These are phyloP conservation scores for Dasysyrphus tricinctus DNA, from an alignment of 2,888 invertebrate species.

Conservation along the genomic window DNA sequence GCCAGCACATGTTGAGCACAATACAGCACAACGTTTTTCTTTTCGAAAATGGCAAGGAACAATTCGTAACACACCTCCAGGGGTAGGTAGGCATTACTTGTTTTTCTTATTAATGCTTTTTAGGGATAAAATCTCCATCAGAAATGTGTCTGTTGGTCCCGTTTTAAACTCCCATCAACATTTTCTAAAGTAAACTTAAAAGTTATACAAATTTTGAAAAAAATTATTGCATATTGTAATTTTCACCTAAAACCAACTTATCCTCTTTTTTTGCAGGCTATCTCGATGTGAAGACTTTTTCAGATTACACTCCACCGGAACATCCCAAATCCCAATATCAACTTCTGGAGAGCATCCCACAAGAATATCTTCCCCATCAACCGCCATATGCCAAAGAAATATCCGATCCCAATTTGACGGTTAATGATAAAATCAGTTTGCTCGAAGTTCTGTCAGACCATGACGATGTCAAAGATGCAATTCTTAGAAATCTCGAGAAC, in stretches of 20 bases:
- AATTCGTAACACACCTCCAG: too few relatives aligned
- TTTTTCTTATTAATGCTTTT: too few relatives aligned
- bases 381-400: slow-evolving; percentile 63
- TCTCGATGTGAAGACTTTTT: background rate
- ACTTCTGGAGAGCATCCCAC: slow-evolving; percentile 40
- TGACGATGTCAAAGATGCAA: slow-evolving; percentile 38
- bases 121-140: too few relatives aligned
- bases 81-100: too few relatives aligned
- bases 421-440: slow-evolving; percentile 72
- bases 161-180: too few relatives aligned
- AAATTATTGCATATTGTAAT: too few relatives aligned
- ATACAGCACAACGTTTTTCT: too few relatives aligned
- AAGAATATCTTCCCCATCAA: slow-evolving; percentile 55
- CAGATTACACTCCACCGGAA: background rate
- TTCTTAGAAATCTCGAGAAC: slow-evolving; percentile 42
- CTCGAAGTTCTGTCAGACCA: slow-evolving; percentile 67
- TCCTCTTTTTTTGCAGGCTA: slow-evolving; percentile 29
- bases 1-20: too few relatives aligned
- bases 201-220: too few relatives aligned
- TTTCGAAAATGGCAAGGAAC: too few relatives aligned
- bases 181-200: too few relatives aligned
- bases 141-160: too few relatives aligned
- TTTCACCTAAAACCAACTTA: background rate
- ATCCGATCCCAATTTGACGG: slow-evolving; percentile 72
- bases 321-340: slow-evolving; percentile 19